Evolutionary conservation across 2,888 invertebrate species (phyloP), one percentile per base, ranked within the genome.

Genomic region (Epistrophe eligans): DNA sequence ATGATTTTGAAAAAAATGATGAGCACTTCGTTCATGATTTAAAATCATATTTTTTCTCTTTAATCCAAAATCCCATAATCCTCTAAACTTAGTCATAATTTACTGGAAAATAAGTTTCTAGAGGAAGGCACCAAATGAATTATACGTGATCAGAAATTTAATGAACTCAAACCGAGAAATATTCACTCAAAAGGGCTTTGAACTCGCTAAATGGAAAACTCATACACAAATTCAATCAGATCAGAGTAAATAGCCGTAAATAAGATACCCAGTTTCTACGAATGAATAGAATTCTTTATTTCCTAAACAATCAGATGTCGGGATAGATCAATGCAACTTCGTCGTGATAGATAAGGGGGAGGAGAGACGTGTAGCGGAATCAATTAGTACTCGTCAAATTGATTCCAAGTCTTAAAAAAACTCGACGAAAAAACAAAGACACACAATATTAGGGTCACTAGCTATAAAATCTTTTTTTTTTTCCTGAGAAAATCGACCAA

Each of bases 231-330:
- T 60, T 43, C 24, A 62, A 62, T 62, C 62, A 43, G 9, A 40
- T 7, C 19, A 4, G 8, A 24, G 24, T 62, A 48, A 48, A 55
- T 15, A 1, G 6, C n/a, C 10, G 19, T 19, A 19, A 52, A 24
- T 6, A 19, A 55, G 55, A 55, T 32, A 55, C 55, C 28, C 8
- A 55, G 4, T n/a, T 32, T 32, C 55, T 19, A 24, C 15, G 17
- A 67, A 72, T 43, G 32, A 50, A 52, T 72, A 4, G 17, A 71
- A 28, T 40, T 32, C 15, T 48, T 84, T 64, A 19, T 66, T 17
- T 19, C 7, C 17, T 11, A 52, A 58, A 67, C 35, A 55, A 55
- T 24, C 17, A 40, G 9, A 43, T 40, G 7, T 11, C 24, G 38
- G 19, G 9, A 13, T n/a, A 64, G 15, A 43, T 64, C 43, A 43